phyloP scores from a whole-genome alignment of 2,113 vertebrate species.

The Tupaia tana region DNA sequence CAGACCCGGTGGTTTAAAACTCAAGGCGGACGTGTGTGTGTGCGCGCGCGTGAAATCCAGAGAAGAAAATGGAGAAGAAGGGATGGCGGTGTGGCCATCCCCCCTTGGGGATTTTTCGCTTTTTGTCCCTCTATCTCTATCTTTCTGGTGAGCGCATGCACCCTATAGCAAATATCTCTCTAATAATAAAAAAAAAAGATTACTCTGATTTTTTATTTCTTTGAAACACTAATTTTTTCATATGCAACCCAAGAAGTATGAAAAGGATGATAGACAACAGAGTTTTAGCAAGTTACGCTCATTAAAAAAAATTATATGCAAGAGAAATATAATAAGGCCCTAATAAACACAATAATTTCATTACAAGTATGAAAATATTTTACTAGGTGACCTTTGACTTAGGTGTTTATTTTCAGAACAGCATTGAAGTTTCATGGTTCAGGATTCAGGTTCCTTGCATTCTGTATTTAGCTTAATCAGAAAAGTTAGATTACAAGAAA shows the following conservation, averaged over 20 bases:
- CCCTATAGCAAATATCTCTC: too few species aligned
- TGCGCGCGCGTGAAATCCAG: too few species aligned
- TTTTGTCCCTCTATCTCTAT: too few species aligned
- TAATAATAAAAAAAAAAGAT: too few species aligned
- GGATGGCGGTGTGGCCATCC: too few species aligned
- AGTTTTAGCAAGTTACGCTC: not conserved
- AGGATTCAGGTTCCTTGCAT: not conserved
- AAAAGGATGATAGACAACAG: not conserved
- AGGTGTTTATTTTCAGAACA: conserved; percentile 9
- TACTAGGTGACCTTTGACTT: not conserved
- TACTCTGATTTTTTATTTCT: not conserved
- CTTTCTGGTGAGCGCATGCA: too few species aligned
- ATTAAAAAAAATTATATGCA: not conserved
- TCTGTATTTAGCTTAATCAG: conserved; percentile 25
- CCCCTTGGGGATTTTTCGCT: too few species aligned
- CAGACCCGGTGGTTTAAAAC: too few species aligned
- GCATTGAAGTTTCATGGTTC: not conserved
- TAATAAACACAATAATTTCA: conserved; percentile 2
- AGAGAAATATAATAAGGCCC: conserved; percentile 12
- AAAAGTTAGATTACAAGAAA: conserved; percentile 26
- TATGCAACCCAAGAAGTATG: not conserved
- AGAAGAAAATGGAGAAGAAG: too few species aligned
- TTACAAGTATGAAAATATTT: not conserved
- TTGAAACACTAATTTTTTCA: conserved; percentile 2
- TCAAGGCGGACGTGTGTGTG: too few species aligned